A percentile compares a stretch with the other conserved stretches of the same genome.
Evolutionary conservation across 2,888 invertebrate genomes (phyloP).

Genomic region (Megalurothrips usitatus): DNA sequence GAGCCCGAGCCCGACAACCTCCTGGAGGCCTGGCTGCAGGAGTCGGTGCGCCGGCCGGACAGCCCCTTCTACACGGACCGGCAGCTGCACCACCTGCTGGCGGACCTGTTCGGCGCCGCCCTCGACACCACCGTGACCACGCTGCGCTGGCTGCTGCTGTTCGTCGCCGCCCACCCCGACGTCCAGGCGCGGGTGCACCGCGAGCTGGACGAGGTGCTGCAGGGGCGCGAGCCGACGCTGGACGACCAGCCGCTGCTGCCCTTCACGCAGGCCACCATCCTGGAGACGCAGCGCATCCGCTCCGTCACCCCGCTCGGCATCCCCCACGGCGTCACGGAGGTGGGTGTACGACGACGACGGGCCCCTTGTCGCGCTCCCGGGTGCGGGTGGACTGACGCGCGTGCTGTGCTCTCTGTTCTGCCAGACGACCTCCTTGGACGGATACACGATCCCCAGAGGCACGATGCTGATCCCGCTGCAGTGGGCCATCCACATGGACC

Average conservation of each 20-base stretch:
- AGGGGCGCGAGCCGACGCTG: slow-evolving; percentile 47
- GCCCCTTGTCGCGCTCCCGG: too few relatives aligned
- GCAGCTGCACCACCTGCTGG: slow-evolving; percentile 69
- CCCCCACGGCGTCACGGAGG: slow-evolving; percentile 62
- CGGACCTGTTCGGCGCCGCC: slow-evolving; percentile 82
- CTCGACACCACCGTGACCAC: slow-evolving; percentile 78
- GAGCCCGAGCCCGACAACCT: slow-evolving; percentile 67
- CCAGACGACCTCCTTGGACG: slow-evolving; percentile 55
- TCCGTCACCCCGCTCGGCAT: slow-evolving; percentile 78
- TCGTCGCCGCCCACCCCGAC: slow-evolving; percentile 63
- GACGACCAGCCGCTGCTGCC: slow-evolving; percentile 55
- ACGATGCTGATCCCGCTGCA: slow-evolving; percentile 73
- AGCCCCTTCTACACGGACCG: slow-evolving; percentile 54
- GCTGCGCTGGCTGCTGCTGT: slow-evolving; percentile 74
- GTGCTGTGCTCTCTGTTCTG: slow-evolving; percentile 27
- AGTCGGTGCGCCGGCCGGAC: slow-evolving; percentile 53
- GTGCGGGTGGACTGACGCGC: too few relatives aligned
- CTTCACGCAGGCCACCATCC: slow-evolving; percentile 66
- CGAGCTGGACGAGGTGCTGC: slow-evolving; percentile 40
- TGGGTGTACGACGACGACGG: too few relatives aligned
- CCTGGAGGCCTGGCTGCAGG: slow-evolving; percentile 70
- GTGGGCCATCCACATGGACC: slow-evolving; percentile 76
- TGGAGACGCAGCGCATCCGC: slow-evolving; percentile 73
- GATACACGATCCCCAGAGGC: slow-evolving; percentile 62
- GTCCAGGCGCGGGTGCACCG: slow-evolving; percentile 47